These are phyloP conservation scores for Brachionus plicatilis DNA, from an alignment of 1,140 invertebrate genomes.

Conservation along the genomic window DNA sequence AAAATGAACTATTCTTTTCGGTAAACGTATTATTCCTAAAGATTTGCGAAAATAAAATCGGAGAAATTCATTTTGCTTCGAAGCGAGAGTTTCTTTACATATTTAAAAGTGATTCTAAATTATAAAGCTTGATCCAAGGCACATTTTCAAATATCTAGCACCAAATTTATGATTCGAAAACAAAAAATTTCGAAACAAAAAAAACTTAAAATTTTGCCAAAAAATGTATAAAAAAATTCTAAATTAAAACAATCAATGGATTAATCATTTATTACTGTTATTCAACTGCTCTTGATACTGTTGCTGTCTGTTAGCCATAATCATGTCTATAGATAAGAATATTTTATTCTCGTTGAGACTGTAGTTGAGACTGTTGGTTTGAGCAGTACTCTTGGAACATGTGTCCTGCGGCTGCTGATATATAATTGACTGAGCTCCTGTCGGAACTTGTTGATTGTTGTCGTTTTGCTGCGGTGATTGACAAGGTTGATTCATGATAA, in stretches of 20 bases:
- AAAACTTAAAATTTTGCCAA: not conserved
- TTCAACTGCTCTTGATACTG: not conserved
- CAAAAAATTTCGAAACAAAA: not conserved
- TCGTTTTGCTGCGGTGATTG: not conserved
- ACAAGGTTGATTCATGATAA: not conserved
- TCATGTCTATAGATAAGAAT: conserved; percentile 12
- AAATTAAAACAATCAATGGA: not conserved
- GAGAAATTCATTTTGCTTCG: not conserved
- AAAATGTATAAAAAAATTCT: not conserved
- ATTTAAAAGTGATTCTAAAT: not conserved
- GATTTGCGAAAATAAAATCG: not conserved
- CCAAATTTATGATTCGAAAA: not conserved
- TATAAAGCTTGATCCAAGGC: not conserved
- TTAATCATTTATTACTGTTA: conserved; percentile 12
- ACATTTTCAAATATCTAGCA: not conserved
- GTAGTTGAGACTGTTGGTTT: not conserved
- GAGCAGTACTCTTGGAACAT: not conserved
- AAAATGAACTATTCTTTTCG: not conserved
- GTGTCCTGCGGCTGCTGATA: conserved; percentile 17
- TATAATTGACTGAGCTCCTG: not conserved
- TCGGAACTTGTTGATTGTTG: not conserved
- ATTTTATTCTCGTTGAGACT: conserved; percentile 25
- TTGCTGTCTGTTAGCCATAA: conserved; percentile 23
- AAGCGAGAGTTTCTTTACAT: conserved; percentile 1
- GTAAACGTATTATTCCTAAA: not conserved